Evolutionary conservation across 2,113 vertebrate genomes (phyloP), one percentile per base, ranked within the genome.

Genomic region (Eonycteris spelaea): DNA sequence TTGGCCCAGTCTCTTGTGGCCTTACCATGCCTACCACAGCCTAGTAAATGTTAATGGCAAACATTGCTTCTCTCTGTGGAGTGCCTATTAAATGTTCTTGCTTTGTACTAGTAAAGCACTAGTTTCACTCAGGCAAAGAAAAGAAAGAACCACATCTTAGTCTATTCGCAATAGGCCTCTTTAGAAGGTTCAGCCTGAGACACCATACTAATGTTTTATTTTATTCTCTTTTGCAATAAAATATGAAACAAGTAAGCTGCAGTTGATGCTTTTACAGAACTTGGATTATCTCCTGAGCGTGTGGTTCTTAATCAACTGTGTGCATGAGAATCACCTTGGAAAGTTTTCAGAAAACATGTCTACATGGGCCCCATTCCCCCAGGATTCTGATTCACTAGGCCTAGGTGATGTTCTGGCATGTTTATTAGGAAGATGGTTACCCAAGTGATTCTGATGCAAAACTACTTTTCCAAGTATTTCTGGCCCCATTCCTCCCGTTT

Each of bases 381-480:
- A 74, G 74, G 78, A 57, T 35, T 95, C 63, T 61, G 19, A 91
- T 63, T 96, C 38, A 67, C 35, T 14, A 35, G 33, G 43, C 24
- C 16, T 14, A 53, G 51, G 74, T 61, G 45, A 90, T 94, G 26
- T 79, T 68, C 73, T 65, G 53, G 89, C 55, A 70, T 79, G 79
- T 86, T 96, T 84, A 67, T 86, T 67, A 73, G 70, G 70, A 91
- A 95, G 77, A 68, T 4, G 22, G 43, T 96, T 74, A 82, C 53
- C 57, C 70, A 75, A 48, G 22, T 6, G 40, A 65, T 70, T 90
- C 48, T 86, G 45, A 79, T 24, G 65, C 63, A 79, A 38, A 97
- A 79, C 19, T 61, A 35, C 22, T 83, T 24, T 30, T 73, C 59
- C 5, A 74, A 88, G 24, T 65, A 74, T 84, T 70, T 40, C 38